phyloP scores from a whole-genome alignment of 2,113 vertebrate species.

The Silurus glanis region DNA sequence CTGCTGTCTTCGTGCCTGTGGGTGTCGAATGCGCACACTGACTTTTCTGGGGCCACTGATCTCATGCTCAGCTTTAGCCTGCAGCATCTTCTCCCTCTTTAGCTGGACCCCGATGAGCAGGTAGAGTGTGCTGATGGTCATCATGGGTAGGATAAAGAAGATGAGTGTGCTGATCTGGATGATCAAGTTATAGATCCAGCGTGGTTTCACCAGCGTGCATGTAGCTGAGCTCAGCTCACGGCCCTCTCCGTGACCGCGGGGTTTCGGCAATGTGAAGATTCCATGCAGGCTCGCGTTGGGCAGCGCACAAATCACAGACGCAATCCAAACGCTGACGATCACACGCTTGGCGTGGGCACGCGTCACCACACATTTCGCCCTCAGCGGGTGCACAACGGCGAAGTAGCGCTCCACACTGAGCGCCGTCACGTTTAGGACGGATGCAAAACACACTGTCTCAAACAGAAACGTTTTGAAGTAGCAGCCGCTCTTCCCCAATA shows the following conservation, averaged over 20 bases:
- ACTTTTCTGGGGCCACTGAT: slow-evolving; percentile 62
- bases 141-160: slow-evolving; percentile 91
- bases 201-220: slow-evolving; percentile 79
- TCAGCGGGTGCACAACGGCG: slow-evolving; percentile 87
- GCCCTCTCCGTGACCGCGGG: slow-evolving; percentile 50
- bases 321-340: slow-evolving; percentile 79
- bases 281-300: slow-evolving; percentile 94
- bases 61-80: slow-evolving; percentile 58
- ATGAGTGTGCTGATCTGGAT: slow-evolving; percentile 85
- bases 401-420: slow-evolving; percentile 91
- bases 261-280: slow-evolving; percentile 73
- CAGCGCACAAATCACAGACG: slow-evolving; percentile 82
- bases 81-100: slow-evolving; percentile 78
- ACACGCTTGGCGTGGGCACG: slow-evolving; percentile 82
- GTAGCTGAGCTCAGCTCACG: slow-evolving; percentile 72
- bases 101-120: slow-evolving; percentile 85
- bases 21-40: slow-evolving; percentile 63
- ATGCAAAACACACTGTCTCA: slow-evolving; percentile 89
- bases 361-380: slow-evolving; percentile 86
- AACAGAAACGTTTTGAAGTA: slow-evolving; percentile 90
- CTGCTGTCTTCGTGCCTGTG: slow-evolving; percentile 77
- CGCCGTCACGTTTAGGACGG: slow-evolving; percentile 89
- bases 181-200: slow-evolving; percentile 83
- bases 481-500: slow-evolving; percentile 82
- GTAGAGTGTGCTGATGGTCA: slow-evolving; percentile 85